A percentile compares a stretch with the other conserved stretches of the same genome.
Conservation (phyloP, 2,888 invertebrate genomes). For the Mamestra brassicae region DNA sequence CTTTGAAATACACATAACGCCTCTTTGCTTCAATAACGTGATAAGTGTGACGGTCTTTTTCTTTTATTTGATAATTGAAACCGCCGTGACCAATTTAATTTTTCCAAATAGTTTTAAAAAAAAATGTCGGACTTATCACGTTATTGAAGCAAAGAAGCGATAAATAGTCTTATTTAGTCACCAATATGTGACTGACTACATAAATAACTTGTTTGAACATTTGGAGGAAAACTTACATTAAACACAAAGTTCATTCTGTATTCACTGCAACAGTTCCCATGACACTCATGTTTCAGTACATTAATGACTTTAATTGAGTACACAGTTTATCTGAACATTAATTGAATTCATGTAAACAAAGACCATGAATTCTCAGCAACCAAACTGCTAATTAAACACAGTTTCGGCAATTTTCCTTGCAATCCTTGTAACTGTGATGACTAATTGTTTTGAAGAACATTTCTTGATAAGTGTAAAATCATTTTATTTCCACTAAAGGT, state of each 20-base stretch:
- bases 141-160: too few species aligned
- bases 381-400: conserved; percentile 15
- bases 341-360: conserved; percentile 41
- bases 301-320: conserved; percentile 22
- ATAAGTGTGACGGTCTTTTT: too few species aligned
- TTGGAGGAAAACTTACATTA: conserved; percentile 49
- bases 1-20: not conserved
- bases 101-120: too few species aligned
- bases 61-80: too few species aligned
- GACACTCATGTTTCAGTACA: conserved; percentile 31
- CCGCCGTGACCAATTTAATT: too few species aligned
- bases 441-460: conserved; percentile 6
- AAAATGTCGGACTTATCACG: too few species aligned
- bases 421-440: conserved; percentile 1
- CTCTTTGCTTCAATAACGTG: too few species aligned
- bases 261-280: conserved; percentile 36
- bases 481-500: conserved; percentile 38
- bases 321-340: conserved; percentile 23
- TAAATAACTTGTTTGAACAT: conserved; percentile 20
- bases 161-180: conserved; percentile 3
- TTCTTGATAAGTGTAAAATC: conserved; percentile 25
- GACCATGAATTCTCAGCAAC: conserved; percentile 25
- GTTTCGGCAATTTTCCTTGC: conserved; percentile 6
- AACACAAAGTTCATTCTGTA: conserved; percentile 18
- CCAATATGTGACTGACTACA: conserved; percentile 9